Evolutionary conservation across 64 coral and sea anemone species (phyloP).

Genomic region (Orbicella faveolata): DNA sequence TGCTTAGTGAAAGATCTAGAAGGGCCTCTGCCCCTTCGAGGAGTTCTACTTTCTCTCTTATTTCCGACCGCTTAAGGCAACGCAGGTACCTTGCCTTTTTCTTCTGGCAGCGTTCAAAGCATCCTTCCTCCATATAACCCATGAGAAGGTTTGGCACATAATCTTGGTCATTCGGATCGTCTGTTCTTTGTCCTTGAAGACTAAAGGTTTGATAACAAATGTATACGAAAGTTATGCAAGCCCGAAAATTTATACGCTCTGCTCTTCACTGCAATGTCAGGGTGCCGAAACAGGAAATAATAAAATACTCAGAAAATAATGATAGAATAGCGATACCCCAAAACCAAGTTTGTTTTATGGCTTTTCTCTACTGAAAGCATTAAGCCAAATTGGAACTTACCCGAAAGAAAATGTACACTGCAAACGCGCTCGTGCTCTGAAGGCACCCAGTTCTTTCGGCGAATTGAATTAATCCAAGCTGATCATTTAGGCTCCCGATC

Average conservation of each 20-base stretch:
- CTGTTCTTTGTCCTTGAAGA: neutral
- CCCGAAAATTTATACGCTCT: neutral
- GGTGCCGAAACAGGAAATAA: too few relatives aligned
- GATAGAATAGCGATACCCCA: neutral
- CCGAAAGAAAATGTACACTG: neutral
- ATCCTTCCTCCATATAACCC: neutral
- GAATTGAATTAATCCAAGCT: constrained; percentile 36
- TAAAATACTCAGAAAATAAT: neutral
- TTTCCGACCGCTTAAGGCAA: neutral
- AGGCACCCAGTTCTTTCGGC: neutral
- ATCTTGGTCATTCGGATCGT: neutral
- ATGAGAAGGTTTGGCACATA: neutral
- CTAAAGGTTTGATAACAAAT: too few relatives aligned
- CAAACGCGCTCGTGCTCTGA: too few relatives aligned
- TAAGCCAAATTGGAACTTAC: neutral
- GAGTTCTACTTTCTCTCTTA: neutral
- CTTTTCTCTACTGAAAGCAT: neutral
- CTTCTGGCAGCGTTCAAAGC: neutral
- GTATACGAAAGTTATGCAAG: neutral
- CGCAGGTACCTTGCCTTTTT: neutral
- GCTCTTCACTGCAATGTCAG: too few relatives aligned
- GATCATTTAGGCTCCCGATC: constrained; percentile 22
- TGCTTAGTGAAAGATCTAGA: neutral
- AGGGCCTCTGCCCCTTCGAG: neutral
- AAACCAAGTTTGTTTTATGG: neutral